Conservation (phyloP, 2,113 vertebrate genomes). For the Carassius gibelio region DNA sequence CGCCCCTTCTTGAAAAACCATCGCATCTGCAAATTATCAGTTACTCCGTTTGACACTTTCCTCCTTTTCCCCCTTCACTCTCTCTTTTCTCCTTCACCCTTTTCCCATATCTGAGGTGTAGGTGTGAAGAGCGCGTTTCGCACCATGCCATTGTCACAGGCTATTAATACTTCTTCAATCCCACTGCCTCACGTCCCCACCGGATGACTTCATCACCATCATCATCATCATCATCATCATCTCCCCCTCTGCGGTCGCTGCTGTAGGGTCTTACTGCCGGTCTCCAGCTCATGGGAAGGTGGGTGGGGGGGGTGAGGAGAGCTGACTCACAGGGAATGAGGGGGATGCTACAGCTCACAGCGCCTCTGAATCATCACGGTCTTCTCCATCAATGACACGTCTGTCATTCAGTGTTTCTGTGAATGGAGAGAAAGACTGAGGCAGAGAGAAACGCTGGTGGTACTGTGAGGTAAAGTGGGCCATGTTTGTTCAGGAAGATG, state of each 20-base stretch:
- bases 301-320: constrained; percentile 15
- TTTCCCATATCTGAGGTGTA: constrained; percentile 20
- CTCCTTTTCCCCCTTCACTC: constrained; percentile 4
- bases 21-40: constrained; percentile 6
- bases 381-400: constrained; percentile 19
- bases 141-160: constrained; percentile 20
- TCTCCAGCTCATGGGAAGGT: constrained; percentile 11
- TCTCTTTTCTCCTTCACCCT: constrained; percentile 20
- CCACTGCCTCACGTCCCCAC: constrained; percentile 38
- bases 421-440: constrained; percentile 23
- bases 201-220: constrained; percentile 36
- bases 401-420: constrained; percentile 23
- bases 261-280: constrained; percentile 40
- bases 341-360: constrained; percentile 40
- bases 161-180: constrained; percentile 55
- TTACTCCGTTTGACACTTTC: constrained; percentile 2
- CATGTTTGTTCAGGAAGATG: not conserved
- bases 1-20: not conserved
- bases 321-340: constrained; percentile 55
- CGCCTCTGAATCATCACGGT: constrained; percentile 55
- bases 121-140: constrained; percentile 37
- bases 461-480: constrained; percentile 5
- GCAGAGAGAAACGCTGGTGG: constrained; percentile 11
- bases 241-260: constrained; percentile 39
- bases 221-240: constrained; percentile 6